Percentiles rank a stretch among this genome's conserved stretches.
phyloP scores from a whole-genome alignment of 2,888 invertebrate genomes.

The Himalopsyche anomala region DNA sequence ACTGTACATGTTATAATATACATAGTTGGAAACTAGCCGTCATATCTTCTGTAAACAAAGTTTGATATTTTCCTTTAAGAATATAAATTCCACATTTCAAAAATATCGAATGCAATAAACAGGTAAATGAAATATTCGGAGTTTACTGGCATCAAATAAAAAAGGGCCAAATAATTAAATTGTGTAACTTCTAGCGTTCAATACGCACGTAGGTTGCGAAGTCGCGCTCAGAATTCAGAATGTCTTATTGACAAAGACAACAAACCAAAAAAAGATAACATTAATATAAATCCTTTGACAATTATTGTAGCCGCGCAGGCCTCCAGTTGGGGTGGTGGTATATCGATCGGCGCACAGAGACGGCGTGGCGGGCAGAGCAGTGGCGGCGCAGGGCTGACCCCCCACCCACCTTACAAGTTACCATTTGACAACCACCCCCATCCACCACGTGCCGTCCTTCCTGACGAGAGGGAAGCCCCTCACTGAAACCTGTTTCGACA shows the following conservation, averaged over 20 bases:
- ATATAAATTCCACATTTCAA: too few relatives aligned
- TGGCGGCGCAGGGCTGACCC: slow-evolving; percentile 35
- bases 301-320: slow-evolving; percentile 29
- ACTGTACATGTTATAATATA: too few relatives aligned
- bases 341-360: slow-evolving; percentile 62
- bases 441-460: slow-evolving; percentile 40
- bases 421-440: neutral
- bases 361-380: slow-evolving; percentile 52
- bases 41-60: too few relatives aligned
- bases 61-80: too few relatives aligned
- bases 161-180: neutral
- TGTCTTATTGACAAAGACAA: neutral
- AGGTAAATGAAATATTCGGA: neutral
- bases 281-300: slow-evolving; percentile 34
- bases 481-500: neutral
- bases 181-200: neutral
- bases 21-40: too few relatives aligned
- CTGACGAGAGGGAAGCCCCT: slow-evolving; percentile 24
- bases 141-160: neutral
- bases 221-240: neutral
- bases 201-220: neutral
- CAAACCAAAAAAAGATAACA: slow-evolving; percentile 20
- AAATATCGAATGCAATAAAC: too few relatives aligned
- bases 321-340: slow-evolving; percentile 24
- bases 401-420: neutral